Evolutionary conservation across 2,888 invertebrate species (phyloP).

Genomic region (Linyphia triangularis): DNA sequence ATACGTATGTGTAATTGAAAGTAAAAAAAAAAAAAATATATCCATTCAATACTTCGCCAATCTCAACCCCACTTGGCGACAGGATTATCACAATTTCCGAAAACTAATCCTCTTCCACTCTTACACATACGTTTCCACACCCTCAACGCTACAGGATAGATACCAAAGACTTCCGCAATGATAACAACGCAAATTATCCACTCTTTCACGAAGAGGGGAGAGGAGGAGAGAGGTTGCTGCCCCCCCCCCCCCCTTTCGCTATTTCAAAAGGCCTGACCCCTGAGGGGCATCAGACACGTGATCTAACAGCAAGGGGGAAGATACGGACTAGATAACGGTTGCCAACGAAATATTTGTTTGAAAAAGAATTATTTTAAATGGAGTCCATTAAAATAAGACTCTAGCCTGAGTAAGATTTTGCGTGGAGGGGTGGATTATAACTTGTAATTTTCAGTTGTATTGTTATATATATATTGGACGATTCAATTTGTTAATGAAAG

Average conservation of each 20-base stretch:
- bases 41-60: not conserved
- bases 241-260: not conserved
- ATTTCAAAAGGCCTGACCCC: conserved; percentile 17
- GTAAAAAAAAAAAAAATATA: too few relatives aligned
- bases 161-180: conserved; percentile 29
- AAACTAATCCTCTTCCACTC: not conserved
- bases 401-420: too few relatives aligned
- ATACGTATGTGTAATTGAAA: too few relatives aligned
- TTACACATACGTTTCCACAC: not conserved
- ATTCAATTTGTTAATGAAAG: too few relatives aligned
- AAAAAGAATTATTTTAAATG: conserved; percentile 25
- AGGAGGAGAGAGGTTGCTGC: too few relatives aligned
- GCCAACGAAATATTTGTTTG: conserved; percentile 45
- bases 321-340: conserved; percentile 53
- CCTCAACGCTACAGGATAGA: not conserved
- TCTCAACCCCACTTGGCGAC: not conserved
- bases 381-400: conserved; percentile 31
- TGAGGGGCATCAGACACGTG: conserved; percentile 21
- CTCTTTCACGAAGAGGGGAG: conserved; percentile 2
- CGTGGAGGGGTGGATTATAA: too few relatives aligned
- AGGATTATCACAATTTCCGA: not conserved
- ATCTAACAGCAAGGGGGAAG: not conserved
- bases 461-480: too few relatives aligned
- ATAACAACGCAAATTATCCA: conserved; percentile 68
- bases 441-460: too few relatives aligned